phyloP scores from a whole-genome alignment of 1,140 invertebrate genomes.

The Odontomachus brunneus region DNA sequence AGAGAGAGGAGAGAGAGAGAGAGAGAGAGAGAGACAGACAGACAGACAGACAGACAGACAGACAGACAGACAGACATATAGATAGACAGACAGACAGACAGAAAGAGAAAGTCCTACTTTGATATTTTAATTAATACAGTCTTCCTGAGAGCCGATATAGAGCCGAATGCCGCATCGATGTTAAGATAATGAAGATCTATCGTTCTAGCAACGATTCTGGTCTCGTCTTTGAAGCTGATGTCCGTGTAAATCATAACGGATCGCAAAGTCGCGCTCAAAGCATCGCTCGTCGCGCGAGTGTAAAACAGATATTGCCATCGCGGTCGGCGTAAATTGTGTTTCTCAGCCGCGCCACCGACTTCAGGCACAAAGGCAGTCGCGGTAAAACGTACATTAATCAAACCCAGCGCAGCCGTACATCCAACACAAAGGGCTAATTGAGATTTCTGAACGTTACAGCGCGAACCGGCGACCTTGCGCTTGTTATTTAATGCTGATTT shows the following conservation, averaged over 20 bases:
- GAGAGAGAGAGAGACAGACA: too few relatives aligned
- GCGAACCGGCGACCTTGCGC: slow-evolving; percentile 64
- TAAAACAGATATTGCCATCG: slow-evolving; percentile 63
- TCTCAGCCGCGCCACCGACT: slow-evolving; percentile 63
- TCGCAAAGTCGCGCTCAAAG: slow-evolving; percentile 58
- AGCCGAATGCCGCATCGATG: not conserved
- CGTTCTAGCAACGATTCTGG: slow-evolving; percentile 6
- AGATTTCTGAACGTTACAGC: slow-evolving; percentile 67
- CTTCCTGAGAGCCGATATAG: not conserved
- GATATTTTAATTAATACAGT: not conserved
- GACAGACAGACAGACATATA: too few relatives aligned
- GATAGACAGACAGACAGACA: too few relatives aligned
- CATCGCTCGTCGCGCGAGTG: slow-evolving; percentile 13
- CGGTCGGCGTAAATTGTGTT: slow-evolving; percentile 68
- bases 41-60: too few relatives aligned
- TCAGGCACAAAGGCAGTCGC: slow-evolving; percentile 69
- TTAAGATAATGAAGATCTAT: slow-evolving; percentile 39
- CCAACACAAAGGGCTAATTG: slow-evolving; percentile 72
- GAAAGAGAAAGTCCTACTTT: too few relatives aligned
- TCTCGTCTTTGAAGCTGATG: slow-evolving; percentile 30
- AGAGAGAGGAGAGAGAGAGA: too few relatives aligned
- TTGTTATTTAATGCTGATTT: slow-evolving; percentile 71
- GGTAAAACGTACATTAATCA: slow-evolving; percentile 73
- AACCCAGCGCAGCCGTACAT: slow-evolving; percentile 56
- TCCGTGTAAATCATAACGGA: slow-evolving; percentile 69